phyloP scores from a whole-genome alignment of 2,888 invertebrate genomes.

The Tachina lurida region DNA sequence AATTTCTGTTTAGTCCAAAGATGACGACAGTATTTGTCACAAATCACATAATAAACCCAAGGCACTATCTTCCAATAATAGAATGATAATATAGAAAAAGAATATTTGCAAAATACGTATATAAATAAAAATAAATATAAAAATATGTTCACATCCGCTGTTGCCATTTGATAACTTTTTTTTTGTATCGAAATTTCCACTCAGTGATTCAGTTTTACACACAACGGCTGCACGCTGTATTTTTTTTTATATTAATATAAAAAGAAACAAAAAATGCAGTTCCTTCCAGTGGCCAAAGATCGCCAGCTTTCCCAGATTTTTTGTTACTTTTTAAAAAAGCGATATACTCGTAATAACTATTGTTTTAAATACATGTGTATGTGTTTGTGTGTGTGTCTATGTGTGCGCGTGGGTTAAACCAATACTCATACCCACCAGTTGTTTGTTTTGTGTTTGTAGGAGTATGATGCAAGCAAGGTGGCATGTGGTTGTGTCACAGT shows the following conservation, averaged over 20 bases:
- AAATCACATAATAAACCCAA: background rate
- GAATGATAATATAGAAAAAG: background rate
- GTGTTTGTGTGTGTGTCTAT: background rate
- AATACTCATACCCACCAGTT: constrained; percentile 26
- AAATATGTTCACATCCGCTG: constrained; percentile 64
- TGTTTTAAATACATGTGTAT: constrained; percentile 31
- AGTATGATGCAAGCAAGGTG: constrained; percentile 18
- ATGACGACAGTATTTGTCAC: background rate
- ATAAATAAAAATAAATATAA: constrained; percentile 47
- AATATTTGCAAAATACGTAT: background rate
- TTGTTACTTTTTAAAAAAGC: background rate
- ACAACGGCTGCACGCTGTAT: constrained; percentile 38
- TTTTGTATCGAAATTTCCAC: constrained; percentile 57
- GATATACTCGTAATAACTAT: constrained; percentile 29
- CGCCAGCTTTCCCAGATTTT: background rate
- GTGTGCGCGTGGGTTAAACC: background rate
- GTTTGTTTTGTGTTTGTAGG: background rate
- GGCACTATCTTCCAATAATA: background rate
- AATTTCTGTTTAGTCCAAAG: too few species aligned
- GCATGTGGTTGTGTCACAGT: constrained; percentile 57
- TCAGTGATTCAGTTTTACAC: constrained; percentile 62
- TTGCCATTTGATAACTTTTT: constrained; percentile 36
- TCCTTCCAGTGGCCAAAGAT: constrained; percentile 43
- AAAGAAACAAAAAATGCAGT: background rate
- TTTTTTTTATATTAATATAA: background rate